These are phyloP conservation scores for Onychostruthus taczanowskii DNA, from an alignment of 2,113 vertebrate genomes.

Conservation along the genomic window DNA sequence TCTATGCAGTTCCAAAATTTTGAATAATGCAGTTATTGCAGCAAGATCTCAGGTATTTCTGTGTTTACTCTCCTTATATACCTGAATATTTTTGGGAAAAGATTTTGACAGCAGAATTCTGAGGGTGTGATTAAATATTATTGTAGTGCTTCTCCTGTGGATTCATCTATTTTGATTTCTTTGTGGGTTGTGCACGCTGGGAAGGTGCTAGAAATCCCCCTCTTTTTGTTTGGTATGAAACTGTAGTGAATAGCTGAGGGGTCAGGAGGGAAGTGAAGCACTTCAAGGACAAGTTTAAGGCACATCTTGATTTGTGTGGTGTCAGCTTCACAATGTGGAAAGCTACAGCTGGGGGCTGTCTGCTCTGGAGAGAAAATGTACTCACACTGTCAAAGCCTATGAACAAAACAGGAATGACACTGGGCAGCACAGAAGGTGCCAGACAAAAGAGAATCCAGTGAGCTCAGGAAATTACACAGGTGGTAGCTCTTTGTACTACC, in stretches of 20 bases:
- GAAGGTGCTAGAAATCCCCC: neutral
- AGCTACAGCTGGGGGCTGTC: constrained; percentile 23
- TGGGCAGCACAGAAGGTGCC: constrained; percentile 46
- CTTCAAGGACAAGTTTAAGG: constrained; percentile 19
- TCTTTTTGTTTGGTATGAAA: neutral
- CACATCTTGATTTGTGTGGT: constrained; percentile 5
- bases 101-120: neutral
- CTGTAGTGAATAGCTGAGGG: neutral
- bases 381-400: constrained; percentile 18
- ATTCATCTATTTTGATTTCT: neutral
- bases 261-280: neutral
- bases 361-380: constrained; percentile 19
- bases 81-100: neutral
- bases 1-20: neutral
- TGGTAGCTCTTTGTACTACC: constrained; percentile 14
- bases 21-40: neutral
- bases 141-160: neutral
- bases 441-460: constrained; percentile 31
- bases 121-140: neutral
- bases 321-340: constrained; percentile 12
- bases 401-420: neutral
- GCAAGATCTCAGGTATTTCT: neutral
- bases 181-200: neutral
- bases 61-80: neutral
- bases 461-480: constrained; percentile 33